Percentiles rank a stretch among this genome's conserved stretches.
Conservation (phyloP, 2,888 invertebrate species). For the Cantharis rufa region DNA sequence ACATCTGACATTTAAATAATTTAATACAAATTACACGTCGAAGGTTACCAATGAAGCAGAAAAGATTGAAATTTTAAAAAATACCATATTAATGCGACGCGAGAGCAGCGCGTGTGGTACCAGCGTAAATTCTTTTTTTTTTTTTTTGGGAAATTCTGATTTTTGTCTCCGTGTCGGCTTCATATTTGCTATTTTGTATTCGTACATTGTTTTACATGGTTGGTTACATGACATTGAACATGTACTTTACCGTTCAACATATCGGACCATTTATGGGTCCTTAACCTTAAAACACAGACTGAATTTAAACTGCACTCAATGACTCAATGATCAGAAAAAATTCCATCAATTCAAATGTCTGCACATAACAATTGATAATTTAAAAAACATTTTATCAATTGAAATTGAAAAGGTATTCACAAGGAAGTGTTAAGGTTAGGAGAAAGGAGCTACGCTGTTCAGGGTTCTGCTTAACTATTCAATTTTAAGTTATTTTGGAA, state of each 20-base stretch:
- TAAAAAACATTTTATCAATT: not conserved
- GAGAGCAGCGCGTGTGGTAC: not conserved
- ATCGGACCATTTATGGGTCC: slow-evolving; percentile 47
- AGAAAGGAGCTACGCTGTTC: not conserved
- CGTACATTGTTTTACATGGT: slow-evolving; percentile 26
- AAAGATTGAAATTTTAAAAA: slow-evolving; percentile 10
- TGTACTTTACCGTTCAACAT: slow-evolving; percentile 45
- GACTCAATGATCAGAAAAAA: slow-evolving; percentile 38
- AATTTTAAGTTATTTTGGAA: not conserved
- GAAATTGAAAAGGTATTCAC: not conserved
- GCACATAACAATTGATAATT: not conserved
- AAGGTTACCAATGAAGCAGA: slow-evolving; percentile 21
- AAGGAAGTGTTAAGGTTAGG: not conserved
- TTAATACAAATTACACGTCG: slow-evolving; percentile 21
- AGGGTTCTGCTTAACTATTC: not conserved
- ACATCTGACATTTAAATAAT: slow-evolving; percentile 25
- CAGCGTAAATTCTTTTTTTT: not conserved
- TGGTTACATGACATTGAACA: slow-evolving; percentile 41
- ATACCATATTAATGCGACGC: slow-evolving; percentile 9
- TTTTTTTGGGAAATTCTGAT: not conserved
- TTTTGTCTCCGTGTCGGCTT: not conserved
- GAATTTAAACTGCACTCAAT: slow-evolving; percentile 46
- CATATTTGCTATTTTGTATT: slow-evolving; percentile 10
- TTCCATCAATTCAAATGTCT: slow-evolving; percentile 27
- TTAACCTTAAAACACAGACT: slow-evolving; percentile 45